Conservation (phyloP, 2,888 invertebrate species). For the Cataglyphis rosenhaueri region DNA sequence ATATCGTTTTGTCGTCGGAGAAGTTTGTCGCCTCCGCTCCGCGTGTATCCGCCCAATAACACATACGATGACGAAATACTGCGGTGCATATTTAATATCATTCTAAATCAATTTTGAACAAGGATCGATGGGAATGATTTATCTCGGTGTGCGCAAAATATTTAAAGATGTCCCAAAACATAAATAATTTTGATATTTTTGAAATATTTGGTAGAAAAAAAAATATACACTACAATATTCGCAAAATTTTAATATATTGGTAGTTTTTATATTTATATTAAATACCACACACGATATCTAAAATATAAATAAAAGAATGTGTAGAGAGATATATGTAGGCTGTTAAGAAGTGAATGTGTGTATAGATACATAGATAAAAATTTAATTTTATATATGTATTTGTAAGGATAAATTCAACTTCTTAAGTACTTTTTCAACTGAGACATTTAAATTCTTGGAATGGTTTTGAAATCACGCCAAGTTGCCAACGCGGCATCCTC, state of each 20-base stretch:
- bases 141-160: background rate
- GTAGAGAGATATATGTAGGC: background rate
- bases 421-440: background rate
- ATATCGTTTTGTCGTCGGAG: constrained; percentile 48
- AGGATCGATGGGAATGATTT: background rate
- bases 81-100: background rate
- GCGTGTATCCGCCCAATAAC: constrained; percentile 36
- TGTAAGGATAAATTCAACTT: background rate
- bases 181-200: background rate
- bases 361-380: background rate
- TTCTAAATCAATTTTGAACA: constrained; percentile 8
- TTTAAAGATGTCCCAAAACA: background rate
- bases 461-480: constrained; percentile 46
- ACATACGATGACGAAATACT: constrained; percentile 9
- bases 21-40: constrained; percentile 37
- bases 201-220: background rate
- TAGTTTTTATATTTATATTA: background rate
- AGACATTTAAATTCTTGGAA: background rate
- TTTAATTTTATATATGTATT: background rate
- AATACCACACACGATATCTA: background rate
- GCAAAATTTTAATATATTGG: background rate
- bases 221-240: background rate
- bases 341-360: background rate
- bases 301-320: background rate
- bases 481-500: constrained; percentile 12